Conservation (phyloP, 2,888 invertebrate genomes). For the Rhagophthalmus giganteus region DNA sequence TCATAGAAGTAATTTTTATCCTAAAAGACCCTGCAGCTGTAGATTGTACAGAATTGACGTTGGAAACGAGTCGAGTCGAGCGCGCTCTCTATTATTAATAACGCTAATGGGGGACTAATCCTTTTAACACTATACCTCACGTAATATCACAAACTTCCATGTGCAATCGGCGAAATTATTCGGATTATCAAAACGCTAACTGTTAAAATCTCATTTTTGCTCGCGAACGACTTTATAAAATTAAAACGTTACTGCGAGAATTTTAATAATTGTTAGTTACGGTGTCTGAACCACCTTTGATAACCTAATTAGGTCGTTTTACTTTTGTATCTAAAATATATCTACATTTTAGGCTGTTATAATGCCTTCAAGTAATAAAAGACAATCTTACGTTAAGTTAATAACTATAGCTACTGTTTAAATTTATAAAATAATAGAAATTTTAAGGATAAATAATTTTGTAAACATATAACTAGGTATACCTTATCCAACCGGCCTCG, state of each 20-base stretch:
- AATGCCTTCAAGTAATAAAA: no score
- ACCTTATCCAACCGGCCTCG: no score
- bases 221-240: slow-evolving; percentile 20
- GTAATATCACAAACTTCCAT: slow-evolving; percentile 24
- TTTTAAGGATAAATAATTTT: neutral
- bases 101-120: slow-evolving; percentile 33
- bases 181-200: slow-evolving; percentile 21
- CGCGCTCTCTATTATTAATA: slow-evolving; percentile 33
- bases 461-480: no score
- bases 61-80: slow-evolving; percentile 7
- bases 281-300: slow-evolving; percentile 14
- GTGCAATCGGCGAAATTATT: slow-evolving; percentile 30
- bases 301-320: slow-evolving; percentile 2
- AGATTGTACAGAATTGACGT: neutral
- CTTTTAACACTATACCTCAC: slow-evolving; percentile 23
- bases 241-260: slow-evolving; percentile 19
- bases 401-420: no score
- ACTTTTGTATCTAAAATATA: neutral
- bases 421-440: no score
- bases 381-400: no score
- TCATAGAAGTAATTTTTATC: neutral
- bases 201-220: slow-evolving; percentile 29
- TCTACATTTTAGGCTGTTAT: no score
- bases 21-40: neutral
- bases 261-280: slow-evolving; percentile 23